These are phyloP conservation scores for Neopelma chrysocephalum DNA, from an alignment of 2,797 vertebrate species.

Conservation along the genomic window DNA sequence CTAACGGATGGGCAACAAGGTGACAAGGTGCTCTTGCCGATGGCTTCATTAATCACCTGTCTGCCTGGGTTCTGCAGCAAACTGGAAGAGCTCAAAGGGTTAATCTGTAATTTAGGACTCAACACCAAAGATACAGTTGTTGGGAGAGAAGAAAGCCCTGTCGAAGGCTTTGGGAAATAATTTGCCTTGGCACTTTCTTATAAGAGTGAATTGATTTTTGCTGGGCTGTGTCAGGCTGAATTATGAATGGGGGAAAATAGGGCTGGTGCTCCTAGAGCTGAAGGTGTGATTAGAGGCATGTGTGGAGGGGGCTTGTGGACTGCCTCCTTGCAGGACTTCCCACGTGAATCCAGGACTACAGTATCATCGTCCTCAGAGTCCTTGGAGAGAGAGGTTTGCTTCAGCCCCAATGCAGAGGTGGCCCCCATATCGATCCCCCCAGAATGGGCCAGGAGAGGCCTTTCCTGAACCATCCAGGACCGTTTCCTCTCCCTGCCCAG, in stretches of 20 bases:
- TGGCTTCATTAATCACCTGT: background rate
- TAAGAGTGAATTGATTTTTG: slow-evolving; percentile 72
- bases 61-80: background rate
- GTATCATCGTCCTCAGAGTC: background rate
- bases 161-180: slow-evolving; percentile 54
- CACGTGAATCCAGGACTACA: fast-evolving
- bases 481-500: background rate
- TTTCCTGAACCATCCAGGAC: background rate
- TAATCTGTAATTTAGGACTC: slow-evolving; percentile 13
- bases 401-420: background rate
- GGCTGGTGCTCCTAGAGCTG: background rate
- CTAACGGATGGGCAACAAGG: background rate
- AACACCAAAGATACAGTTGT: background rate
- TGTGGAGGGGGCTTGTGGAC: fast-evolving
- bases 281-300: background rate
- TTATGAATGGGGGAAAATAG: slow-evolving; percentile 53
- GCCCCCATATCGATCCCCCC: fast-evolving
- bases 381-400: background rate
- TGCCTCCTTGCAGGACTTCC: background rate
- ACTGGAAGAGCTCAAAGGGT: background rate
- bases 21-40: background rate
- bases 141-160: slow-evolving; percentile 21
- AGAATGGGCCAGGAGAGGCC: background rate
- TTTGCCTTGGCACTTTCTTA: slow-evolving; percentile 70
- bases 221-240: slow-evolving; percentile 67